phyloP scores from a whole-genome alignment of 2,797 vertebrate genomes.

The Liparis tanakae region DNA sequence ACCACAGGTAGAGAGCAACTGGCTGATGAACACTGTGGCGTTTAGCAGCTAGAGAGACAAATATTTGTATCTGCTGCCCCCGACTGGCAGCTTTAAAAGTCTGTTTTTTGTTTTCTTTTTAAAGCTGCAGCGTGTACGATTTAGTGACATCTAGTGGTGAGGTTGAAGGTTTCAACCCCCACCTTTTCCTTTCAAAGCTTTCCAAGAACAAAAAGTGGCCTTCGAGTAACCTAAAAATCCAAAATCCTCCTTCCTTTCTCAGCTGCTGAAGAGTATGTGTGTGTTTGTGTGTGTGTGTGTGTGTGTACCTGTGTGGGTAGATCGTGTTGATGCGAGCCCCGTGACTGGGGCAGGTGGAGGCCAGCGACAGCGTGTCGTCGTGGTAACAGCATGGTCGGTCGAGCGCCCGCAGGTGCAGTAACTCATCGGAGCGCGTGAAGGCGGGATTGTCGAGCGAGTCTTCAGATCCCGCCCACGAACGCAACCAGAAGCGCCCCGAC shows the following conservation, averaged over 20 bases:
- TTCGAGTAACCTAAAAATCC: too few species aligned
- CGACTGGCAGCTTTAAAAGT: background rate
- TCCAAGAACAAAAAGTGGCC: too few species aligned
- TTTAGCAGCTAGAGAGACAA: background rate
- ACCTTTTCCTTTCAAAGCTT: too few species aligned
- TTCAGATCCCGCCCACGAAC: constrained; percentile 85
- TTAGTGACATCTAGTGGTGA: background rate
- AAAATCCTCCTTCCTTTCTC: too few species aligned
- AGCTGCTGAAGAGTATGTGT: too few species aligned
- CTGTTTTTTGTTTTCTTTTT: background rate
- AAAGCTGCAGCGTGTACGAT: background rate
- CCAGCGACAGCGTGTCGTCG: constrained; percentile 76
- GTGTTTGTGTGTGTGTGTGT: background rate
- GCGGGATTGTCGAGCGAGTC: constrained; percentile 90
- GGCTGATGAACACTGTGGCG: background rate
- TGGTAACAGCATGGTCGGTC: constrained; percentile 88
- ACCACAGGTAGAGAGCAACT: background rate
- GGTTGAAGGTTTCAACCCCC: too few species aligned
- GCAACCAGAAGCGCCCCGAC: constrained; percentile 88
- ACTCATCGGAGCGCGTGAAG: constrained; percentile 89
- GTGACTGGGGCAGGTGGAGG: constrained; percentile 79
- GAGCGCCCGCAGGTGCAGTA: constrained; percentile 86
- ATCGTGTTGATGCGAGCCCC: constrained; percentile 79
- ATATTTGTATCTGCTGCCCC: background rate
- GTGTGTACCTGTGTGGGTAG: constrained; percentile 79